phyloP scores from a whole-genome alignment of 1,140 invertebrate species.

The Nebria ingens region DNA sequence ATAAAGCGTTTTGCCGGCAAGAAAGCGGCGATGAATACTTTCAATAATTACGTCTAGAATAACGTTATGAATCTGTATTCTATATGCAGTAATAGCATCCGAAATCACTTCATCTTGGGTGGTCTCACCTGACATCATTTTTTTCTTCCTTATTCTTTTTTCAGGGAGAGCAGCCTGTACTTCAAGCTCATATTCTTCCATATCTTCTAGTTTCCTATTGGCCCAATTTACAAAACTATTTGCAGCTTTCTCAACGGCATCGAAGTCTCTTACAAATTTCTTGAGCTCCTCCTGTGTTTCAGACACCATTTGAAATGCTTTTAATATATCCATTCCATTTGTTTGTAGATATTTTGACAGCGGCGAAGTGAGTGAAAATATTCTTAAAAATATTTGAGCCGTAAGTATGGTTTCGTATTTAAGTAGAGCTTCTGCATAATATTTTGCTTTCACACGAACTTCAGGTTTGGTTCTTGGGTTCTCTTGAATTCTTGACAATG shows the following conservation, averaged over 20 bases:
- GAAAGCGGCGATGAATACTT: background rate
- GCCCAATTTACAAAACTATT: background rate
- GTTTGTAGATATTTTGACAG: slow-evolving; percentile 13
- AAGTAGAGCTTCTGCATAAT: background rate
- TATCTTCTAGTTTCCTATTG: background rate
- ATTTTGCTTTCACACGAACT: background rate
- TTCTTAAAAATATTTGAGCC: slow-evolving; percentile 13
- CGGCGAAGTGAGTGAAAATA: slow-evolving; percentile 11
- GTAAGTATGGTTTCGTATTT: slow-evolving; percentile 12
- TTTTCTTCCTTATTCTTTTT: background rate
- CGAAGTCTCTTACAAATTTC: slow-evolving; percentile 1
- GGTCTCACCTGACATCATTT: background rate
- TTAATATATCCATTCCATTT: slow-evolving; percentile 10
- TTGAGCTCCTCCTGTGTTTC: background rate
- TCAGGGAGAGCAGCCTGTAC: background rate
- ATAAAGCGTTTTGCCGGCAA: background rate
- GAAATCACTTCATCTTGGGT: background rate
- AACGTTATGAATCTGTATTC: background rate
- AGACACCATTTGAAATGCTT: slow-evolving; percentile 10
- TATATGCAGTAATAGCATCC: background rate
- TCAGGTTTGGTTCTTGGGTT: background rate
- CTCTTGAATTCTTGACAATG: background rate
- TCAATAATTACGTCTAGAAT: background rate
- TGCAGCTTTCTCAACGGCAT: background rate
- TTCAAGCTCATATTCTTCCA: background rate